A percentile compares a stretch with the other conserved stretches of the same genome.
These are phyloP conservation scores for Sebastes aleutianus DNA, from an alignment of 2,797 vertebrate species.

Conservation along the genomic window DNA sequence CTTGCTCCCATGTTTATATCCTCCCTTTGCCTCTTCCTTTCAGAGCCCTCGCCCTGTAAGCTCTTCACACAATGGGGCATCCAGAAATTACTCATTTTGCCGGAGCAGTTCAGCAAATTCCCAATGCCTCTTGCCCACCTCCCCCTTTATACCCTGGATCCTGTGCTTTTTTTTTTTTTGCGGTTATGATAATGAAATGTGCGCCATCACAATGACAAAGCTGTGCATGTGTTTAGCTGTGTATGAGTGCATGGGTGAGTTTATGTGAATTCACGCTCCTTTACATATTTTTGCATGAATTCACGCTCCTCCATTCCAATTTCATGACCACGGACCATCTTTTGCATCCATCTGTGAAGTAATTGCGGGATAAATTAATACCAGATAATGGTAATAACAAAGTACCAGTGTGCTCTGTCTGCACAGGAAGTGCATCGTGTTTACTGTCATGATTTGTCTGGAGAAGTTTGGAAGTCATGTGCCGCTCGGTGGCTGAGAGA, in stretches of 20 bases:
- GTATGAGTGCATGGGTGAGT: conserved; percentile 14
- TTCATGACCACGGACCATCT: neutral
- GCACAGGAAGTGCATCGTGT: conserved; percentile 42
- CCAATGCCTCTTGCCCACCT: conserved; percentile 55
- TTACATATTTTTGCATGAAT: conserved; percentile 46
- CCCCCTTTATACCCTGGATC: conserved; percentile 45
- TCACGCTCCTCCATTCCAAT: conserved; percentile 4
- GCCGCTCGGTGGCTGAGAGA: neutral
- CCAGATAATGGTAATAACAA: conserved; percentile 1
- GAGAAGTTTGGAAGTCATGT: conserved; percentile 30
- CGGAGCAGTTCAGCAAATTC: conserved; percentile 73
- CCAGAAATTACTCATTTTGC: conserved; percentile 84
- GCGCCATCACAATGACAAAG: conserved; percentile 59
- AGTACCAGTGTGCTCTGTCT: conserved; percentile 15
- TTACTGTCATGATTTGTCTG: conserved; percentile 19
- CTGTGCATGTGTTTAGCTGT: conserved; percentile 31
- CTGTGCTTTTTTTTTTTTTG: conserved; percentile 35
- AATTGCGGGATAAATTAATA: conserved; percentile 24
- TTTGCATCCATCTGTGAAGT: neutral
- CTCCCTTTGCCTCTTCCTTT: conserved; percentile 75
- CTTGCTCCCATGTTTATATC: conserved; percentile 69
- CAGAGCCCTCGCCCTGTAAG: conserved; percentile 72
- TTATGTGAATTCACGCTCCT: conserved; percentile 33
- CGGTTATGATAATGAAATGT: conserved; percentile 57
- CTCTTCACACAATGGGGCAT: conserved; percentile 79